A percentile compares a stretch with the other conserved stretches of the same genome.
These are phyloP conservation scores for Ferdinandea cuprea DNA, from an alignment of 2,888 invertebrate species.

Conservation along the genomic window DNA sequence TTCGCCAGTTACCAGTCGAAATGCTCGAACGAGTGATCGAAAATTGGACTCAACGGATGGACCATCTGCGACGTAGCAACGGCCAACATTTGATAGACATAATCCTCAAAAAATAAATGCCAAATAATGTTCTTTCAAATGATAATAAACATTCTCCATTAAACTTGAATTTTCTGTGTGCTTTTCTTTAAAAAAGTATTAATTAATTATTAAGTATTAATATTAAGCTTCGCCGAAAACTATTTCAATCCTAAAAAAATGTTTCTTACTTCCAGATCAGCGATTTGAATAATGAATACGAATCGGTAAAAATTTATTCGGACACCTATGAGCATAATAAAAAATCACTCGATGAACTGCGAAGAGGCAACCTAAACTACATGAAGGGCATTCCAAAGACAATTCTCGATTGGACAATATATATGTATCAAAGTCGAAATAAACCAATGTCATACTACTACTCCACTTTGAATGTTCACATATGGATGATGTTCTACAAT, in stretches of 20 bases:
- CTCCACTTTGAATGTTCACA: slow-evolving; percentile 80
- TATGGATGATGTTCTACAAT: slow-evolving; percentile 81
- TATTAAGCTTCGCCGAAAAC: too few relatives aligned
- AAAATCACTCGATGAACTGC: slow-evolving; percentile 78
- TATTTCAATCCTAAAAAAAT: neutral
- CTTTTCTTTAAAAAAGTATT: too few relatives aligned
- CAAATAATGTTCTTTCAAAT: too few relatives aligned
- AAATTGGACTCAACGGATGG: too few relatives aligned
- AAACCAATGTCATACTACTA: slow-evolving; percentile 82
- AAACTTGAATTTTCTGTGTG: too few relatives aligned
- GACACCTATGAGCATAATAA: slow-evolving; percentile 81
- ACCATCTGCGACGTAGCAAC: too few relatives aligned
- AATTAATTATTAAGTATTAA: too few relatives aligned
- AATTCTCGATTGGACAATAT: slow-evolving; percentile 81
- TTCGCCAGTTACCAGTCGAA: too few relatives aligned
- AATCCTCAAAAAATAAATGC: too few relatives aligned
- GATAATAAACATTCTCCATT: too few relatives aligned
- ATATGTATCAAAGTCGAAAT: slow-evolving; percentile 80
- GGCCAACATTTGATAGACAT: too few relatives aligned
- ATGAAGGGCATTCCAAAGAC: slow-evolving; percentile 78
- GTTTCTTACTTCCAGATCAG: slow-evolving; percentile 55
- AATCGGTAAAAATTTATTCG: slow-evolving; percentile 77
- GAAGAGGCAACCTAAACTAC: slow-evolving; percentile 78
- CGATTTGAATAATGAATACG: slow-evolving; percentile 79
- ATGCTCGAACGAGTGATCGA: too few relatives aligned